These are phyloP conservation scores for Nomia melanderi DNA, from an alignment of 1,140 invertebrate species.

Conservation along the genomic window DNA sequence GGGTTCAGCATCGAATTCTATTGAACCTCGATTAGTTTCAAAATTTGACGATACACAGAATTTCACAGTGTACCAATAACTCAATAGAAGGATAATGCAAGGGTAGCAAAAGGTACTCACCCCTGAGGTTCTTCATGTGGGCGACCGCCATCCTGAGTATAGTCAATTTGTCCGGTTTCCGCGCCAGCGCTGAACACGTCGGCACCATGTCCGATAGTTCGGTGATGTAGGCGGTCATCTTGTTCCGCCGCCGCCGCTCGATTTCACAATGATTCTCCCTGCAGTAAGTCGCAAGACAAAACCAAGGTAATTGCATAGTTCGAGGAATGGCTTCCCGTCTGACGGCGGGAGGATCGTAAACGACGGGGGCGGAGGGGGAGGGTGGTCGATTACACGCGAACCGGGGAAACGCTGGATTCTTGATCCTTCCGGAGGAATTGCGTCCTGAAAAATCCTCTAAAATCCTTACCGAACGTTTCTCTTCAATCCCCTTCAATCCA, in stretches of 20 bases:
- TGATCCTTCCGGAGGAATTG: background rate
- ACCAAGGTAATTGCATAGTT: conserved; percentile 81
- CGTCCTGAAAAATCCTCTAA: background rate
- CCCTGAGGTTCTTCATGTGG: conserved; percentile 98
- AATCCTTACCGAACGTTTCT: too few species aligned
- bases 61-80: too few species aligned
- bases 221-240: conserved; percentile 99
- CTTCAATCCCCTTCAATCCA: too few species aligned
- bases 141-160: conserved; percentile 99
- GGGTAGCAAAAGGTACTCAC: conserved; percentile 81
- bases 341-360: conserved; percentile 19
- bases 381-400: background rate
- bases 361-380: conserved; percentile 5
- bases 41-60: too few species aligned
- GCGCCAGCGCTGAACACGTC: conserved; percentile 96
- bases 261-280: conserved; percentile 99
- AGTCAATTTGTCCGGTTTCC: conserved; percentile 99
- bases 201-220: conserved; percentile 99
- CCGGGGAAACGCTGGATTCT: background rate
- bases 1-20: too few species aligned
- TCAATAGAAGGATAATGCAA: background rate
- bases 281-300: conserved; percentile 82
- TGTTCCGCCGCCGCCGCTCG: conserved; percentile 97
- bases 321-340: conserved; percentile 42
- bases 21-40: too few species aligned